Evolutionary conservation across 1,140 invertebrate genomes (phyloP).

Genomic region (Cheumatopsyche charites): DNA sequence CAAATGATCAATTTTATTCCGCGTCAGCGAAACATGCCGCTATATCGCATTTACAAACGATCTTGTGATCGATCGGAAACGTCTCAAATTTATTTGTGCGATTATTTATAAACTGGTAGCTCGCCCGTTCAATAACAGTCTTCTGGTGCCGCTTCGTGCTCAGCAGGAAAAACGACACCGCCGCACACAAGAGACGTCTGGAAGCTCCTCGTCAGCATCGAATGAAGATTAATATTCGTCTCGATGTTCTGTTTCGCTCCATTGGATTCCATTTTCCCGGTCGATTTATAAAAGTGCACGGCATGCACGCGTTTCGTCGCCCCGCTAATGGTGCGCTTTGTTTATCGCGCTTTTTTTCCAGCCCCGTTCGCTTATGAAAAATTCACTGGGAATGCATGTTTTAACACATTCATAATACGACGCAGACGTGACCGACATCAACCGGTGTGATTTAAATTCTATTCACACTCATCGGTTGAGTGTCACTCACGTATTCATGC

Average conservation of each 20-base stretch:
- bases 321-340: background rate
- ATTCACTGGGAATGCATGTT: too few species aligned
- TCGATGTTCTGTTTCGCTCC: slow-evolving; percentile 11
- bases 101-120: slow-evolving; percentile 4
- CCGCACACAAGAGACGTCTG: background rate
- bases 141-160: background rate
- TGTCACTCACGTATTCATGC: too few species aligned
- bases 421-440: too few species aligned
- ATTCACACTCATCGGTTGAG: too few species aligned
- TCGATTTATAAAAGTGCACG: slow-evolving; percentile 14
- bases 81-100: background rate
- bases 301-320: background rate
- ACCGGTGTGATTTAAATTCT: too few species aligned
- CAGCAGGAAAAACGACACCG: background rate
- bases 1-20: too few species aligned
- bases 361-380: too few species aligned
- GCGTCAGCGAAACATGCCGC: too few species aligned
- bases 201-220: background rate
- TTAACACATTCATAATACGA: too few species aligned
- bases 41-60: too few species aligned
- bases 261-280: slow-evolving; percentile 6
- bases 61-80: too few species aligned
- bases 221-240: slow-evolving; percentile 7
- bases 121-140: background rate
- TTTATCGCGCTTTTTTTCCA: background rate